Percentiles rank a stretch among this genome's conserved stretches.
phyloP scores from a whole-genome alignment of 2,797 vertebrate genomes.

The Vultur gryphus region DNA sequence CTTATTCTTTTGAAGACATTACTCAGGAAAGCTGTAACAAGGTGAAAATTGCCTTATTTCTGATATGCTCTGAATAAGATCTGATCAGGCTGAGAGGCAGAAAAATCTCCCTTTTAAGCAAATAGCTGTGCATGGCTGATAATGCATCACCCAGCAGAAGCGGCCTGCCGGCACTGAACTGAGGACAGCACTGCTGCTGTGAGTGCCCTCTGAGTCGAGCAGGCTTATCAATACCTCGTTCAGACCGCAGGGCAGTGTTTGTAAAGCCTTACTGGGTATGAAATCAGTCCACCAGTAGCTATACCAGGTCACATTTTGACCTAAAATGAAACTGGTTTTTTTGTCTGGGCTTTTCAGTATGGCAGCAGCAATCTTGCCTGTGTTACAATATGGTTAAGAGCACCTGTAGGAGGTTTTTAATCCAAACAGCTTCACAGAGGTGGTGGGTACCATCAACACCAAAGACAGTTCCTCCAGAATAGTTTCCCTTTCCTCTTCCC shows the following conservation, averaged over 20 bases:
- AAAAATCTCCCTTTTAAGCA: neutral
- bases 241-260: neutral
- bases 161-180: neutral
- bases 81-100: neutral
- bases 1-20: neutral
- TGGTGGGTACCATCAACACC: neutral
- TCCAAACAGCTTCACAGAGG: neutral
- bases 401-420: neutral
- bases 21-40: neutral
- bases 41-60: neutral
- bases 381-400: neutral
- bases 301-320: neutral
- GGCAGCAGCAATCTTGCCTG: neutral
- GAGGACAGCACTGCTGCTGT: neutral
- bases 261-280: neutral
- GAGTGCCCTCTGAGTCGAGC: neutral
- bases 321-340: neutral
- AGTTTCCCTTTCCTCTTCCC: neutral
- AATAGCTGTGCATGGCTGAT: neutral
- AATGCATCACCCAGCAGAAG: neutral
- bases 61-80: neutral
- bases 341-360: neutral
- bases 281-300: neutral
- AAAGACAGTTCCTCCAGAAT: neutral
- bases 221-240: accelerated